Base-by-base conservation (phyloP, 2,113 vertebrate genomes). In the Caranx melampygus region DNA sequence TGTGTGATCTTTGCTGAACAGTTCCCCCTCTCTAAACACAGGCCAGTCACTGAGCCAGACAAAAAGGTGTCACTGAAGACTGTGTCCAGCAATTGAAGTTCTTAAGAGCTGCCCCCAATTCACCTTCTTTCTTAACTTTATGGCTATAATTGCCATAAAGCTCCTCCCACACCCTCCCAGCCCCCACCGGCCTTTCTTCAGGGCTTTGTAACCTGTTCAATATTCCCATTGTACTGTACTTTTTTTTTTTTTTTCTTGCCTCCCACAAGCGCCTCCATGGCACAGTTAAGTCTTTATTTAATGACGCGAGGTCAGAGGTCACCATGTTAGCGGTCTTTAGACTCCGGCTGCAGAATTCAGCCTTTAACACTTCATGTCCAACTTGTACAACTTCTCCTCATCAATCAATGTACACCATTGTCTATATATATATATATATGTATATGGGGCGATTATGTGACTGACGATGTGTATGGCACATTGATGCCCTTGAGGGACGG, bases 51-150 rank as follows among this genome's bases (percentile, higher is more conserved):
- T 31, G 75, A 90, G 84, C 82, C 78, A 89, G 86, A 92, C 86
- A 93, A 89, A 92, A 94, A 93, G 91, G 90, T 94, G 92, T 93
- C 72, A 91, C 87, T 91, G 88, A 86, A 91, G 82, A 90, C 90
- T 87, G 80, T 86, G 91, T 92, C 73, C 86, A 90, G 90, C 88
- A 92, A 89, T 94, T 88, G 45, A 87, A 86, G 85, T 85, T 79
- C 84, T 93, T 91, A 78, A 91, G 81, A 72, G 78, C 83, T 87
- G 86, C 81, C 90, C 90, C 88, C 92, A 88, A 88, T 86, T 90
- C 78, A 90, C 86, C 88, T 87, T 92, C 83, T 88, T 91, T 92
- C 88, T 92, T 83, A 88, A 89, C 86, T 91, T 93, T 92, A 93
- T 91, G 85, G 76, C 89, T 80, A 88, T 91, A 91, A 90, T 89